Percentiles rank a stretch among this genome's conserved stretches.
phyloP scores from a whole-genome alignment of 2,113 vertebrate genomes.

The Pterocles gutturalis region DNA sequence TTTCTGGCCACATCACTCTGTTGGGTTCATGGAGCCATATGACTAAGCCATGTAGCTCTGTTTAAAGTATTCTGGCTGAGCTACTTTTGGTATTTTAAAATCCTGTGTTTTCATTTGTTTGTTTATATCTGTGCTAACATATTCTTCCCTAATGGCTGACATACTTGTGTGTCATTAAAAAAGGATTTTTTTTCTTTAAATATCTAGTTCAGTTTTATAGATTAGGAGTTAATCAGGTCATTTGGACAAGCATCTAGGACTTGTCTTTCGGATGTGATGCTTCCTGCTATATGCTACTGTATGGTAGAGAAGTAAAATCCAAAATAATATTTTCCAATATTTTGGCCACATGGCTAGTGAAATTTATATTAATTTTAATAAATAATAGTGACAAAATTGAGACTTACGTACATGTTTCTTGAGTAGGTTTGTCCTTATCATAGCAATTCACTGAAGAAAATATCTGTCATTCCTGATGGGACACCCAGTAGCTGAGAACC shows the following conservation, averaged over 20 bases:
- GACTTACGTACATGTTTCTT: neutral
- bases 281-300: neutral
- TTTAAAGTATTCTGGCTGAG: too few species aligned
- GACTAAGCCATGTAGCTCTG: too few species aligned
- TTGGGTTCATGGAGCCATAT: too few species aligned
- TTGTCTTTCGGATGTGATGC: neutral
- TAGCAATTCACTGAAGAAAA: neutral
- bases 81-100: too few species aligned
- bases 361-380: neutral
- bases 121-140: too few species aligned
- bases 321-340: neutral
- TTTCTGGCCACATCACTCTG: too few species aligned
- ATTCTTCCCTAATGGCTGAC: too few species aligned
- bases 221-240: neutral
- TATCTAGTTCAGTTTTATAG: neutral
- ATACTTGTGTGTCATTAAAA: neutral
- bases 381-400: neutral
- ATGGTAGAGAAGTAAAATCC: neutral
- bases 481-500: neutral
- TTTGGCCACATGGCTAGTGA: neutral
- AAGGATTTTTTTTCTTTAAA: neutral
- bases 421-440: neutral
- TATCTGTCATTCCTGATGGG: neutral
- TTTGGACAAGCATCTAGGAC: neutral
- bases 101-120: too few species aligned